Percentiles rank a stretch among this genome's conserved stretches.
Evolutionary conservation across 2,113 vertebrate genomes (phyloP).

Genomic region (Grus americana): DNA sequence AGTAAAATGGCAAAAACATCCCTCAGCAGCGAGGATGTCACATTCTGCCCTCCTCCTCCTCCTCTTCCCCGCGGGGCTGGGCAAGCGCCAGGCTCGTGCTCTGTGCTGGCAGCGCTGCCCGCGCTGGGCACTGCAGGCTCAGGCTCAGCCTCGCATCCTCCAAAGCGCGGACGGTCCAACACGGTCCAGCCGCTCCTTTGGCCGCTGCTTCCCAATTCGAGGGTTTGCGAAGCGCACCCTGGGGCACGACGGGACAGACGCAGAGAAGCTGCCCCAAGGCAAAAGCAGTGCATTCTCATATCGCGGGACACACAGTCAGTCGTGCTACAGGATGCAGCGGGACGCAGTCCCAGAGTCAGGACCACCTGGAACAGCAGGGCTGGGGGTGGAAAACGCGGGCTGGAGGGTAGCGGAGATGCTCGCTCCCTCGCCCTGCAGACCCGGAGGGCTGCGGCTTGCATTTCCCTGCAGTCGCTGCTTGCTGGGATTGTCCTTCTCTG

Average conservation of each 20-base stretch:
- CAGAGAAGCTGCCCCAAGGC: neutral
- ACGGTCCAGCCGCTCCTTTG: neutral
- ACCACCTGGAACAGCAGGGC: neutral
- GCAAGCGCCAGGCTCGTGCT: neutral
- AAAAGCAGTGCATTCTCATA: neutral
- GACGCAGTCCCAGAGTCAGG: neutral
- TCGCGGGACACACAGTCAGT: neutral
- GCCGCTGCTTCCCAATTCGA: neutral
- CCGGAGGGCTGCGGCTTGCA: neutral
- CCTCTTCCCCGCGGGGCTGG: neutral
- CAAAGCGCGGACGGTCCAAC: neutral
- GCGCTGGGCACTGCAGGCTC: neutral
- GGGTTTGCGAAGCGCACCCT: neutral
- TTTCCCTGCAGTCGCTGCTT: neutral
- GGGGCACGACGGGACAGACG: neutral
- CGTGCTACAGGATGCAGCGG: neutral
- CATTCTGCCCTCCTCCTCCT: neutral
- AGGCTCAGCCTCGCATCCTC: neutral
- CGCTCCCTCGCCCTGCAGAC: neutral
- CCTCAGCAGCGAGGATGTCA: neutral
- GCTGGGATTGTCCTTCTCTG: neutral
- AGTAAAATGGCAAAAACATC: neutral
- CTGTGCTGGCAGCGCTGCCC: too few species aligned
- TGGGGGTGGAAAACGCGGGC: neutral
- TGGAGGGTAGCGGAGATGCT: neutral